Evolutionary conservation across 2,888 invertebrate species (phyloP).

Genomic region (Tachina lurida): DNA sequence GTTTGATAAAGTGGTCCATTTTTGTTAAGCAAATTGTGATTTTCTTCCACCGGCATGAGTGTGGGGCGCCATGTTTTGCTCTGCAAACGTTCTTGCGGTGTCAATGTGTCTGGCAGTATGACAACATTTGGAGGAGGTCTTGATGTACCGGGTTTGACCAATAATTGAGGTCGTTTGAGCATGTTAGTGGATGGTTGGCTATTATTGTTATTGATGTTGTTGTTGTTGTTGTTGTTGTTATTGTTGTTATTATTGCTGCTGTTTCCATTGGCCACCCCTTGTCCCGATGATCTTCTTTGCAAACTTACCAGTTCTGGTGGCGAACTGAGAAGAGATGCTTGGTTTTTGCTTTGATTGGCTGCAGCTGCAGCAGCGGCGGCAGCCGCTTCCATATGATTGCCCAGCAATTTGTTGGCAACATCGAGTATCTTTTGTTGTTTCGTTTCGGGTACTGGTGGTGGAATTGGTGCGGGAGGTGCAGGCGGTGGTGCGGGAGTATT

Average conservation of each 20-base stretch:
- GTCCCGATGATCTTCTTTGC: slow-evolving; percentile 81
- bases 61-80: slow-evolving; percentile 89
- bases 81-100: slow-evolving; percentile 82
- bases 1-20: slow-evolving; percentile 84
- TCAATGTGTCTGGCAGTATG: slow-evolving; percentile 81
- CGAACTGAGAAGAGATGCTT: slow-evolving; percentile 78
- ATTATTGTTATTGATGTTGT: slow-evolving; percentile 27
- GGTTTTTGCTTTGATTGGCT: slow-evolving; percentile 59
- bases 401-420: slow-evolving; percentile 78
- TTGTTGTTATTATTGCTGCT: slow-evolving; percentile 27
- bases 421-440: slow-evolving; percentile 81
- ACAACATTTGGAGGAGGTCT: slow-evolving; percentile 80
- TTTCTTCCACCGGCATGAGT: slow-evolving; percentile 86
- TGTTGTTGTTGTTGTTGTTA: slow-evolving; percentile 15
- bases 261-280: slow-evolving; percentile 64
- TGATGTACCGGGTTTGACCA: slow-evolving; percentile 71
- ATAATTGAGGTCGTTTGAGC: slow-evolving; percentile 73
- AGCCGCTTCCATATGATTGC: slow-evolving; percentile 75
- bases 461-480: slow-evolving; percentile 43
- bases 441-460: slow-evolving; percentile 71
- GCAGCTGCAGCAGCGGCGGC: slow-evolving; percentile 71
- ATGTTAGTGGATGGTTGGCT: slow-evolving; percentile 63
- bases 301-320: slow-evolving; percentile 86
- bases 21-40: slow-evolving; percentile 77
- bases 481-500: slow-evolving; percentile 22